Evolutionary conservation across 2,797 vertebrate genomes (phyloP), one percentile per base, ranked within the genome.

Genomic region (Gymnothorax reevesii): DNA sequence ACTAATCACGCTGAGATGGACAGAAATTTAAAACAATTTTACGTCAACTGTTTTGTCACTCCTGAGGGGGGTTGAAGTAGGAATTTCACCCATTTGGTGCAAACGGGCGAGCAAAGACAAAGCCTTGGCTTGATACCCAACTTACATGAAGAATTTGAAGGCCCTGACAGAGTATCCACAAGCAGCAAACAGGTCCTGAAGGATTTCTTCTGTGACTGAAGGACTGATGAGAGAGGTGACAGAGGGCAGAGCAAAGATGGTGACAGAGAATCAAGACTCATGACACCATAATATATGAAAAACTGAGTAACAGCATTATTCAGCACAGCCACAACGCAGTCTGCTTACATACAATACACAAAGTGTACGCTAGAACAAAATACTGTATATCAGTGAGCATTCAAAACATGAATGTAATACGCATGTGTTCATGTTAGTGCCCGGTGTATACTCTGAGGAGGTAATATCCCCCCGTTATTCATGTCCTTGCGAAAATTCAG

Each of bases 101-200:
- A 62, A 3, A 22, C 4, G n/a, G 3, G 20, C 62, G n/a, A 42
- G 33, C 33, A 42, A 66, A 66, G n/a, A 66, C 62, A n/a, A 20
- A 66, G 20, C 20, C 20, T 22, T 66, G 62, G 62, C 20, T 20
- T 22, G 4, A n/a, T n/a, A 66, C n/a, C 62, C 62, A 57, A 97
- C 98, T 97, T 95, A 99, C 98, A 95, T 96, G 91, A 99, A 97
- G 91, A 98, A 98, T 94, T 93, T 98, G 95, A 97, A 98, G 90
- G 94, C 97, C 92, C 97, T 97, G 86, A 99, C 97, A 17, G 94
- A 94, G 91, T 95, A 97, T 88, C 97, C 97, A 84, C 91, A 90
- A 84, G 93, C 93, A 90, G 92, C 92, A 92, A 98, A 99, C 85
- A 99, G 94, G 4, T 95, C 96, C 94, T 97, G 98, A 92, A 99